Percentiles rank a stretch among this genome's conserved stretches.
phyloP scores from a whole-genome alignment of 2,113 vertebrate species.

The Gila orcuttii region DNA sequence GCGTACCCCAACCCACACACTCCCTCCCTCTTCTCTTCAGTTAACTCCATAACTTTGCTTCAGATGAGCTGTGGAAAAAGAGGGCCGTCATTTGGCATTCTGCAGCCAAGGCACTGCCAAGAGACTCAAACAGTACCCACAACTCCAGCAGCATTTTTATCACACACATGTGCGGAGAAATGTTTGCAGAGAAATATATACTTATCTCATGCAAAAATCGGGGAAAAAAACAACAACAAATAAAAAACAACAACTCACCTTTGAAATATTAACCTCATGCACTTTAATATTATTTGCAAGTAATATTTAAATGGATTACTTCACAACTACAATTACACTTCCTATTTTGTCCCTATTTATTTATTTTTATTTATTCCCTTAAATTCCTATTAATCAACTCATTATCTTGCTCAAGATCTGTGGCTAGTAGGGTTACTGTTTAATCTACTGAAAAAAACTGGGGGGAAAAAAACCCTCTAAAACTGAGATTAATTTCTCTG shows the following conservation, averaged over 20 bases:
- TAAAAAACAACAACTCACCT: neutral
- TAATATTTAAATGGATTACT: too few relatives aligned
- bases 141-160: conserved; percentile 23
- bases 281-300: neutral
- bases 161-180: neutral
- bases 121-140: conserved; percentile 63
- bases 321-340: too few relatives aligned
- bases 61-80: conserved; percentile 58
- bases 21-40: conserved; percentile 46
- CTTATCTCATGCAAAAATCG: neutral
- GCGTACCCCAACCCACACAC: conserved; percentile 64
- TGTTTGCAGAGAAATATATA: too few relatives aligned
- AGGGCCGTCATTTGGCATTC: conserved; percentile 65
- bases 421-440: neutral
- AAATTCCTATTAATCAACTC: too few relatives aligned
- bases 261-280: neutral
- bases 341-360: too few relatives aligned
- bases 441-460: too few relatives aligned
- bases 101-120: conserved; percentile 65
- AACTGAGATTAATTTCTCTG: too few relatives aligned
- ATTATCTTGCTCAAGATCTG: neutral
- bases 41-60: conserved; percentile 10
- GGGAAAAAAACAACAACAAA: too few relatives aligned
- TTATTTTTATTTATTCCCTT: too few relatives aligned
- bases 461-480: too few relatives aligned